Conservation (phyloP, 2,888 invertebrate species). For the Conus canariensis region DNA sequence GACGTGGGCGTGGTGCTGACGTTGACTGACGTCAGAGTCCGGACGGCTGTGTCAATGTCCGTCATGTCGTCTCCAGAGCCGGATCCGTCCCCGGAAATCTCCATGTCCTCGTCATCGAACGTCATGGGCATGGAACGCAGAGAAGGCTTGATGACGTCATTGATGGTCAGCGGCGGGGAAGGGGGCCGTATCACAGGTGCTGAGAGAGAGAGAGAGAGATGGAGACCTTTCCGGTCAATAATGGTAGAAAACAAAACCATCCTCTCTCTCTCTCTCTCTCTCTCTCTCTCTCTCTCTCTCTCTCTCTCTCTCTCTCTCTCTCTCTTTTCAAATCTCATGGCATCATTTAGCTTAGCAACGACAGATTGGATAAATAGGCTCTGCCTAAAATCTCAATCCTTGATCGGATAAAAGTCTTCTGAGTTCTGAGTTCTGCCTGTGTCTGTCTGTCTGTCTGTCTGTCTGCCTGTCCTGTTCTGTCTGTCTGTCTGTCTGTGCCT, state of each 20-base stretch:
- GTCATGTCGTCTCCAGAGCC: conserved; percentile 44
- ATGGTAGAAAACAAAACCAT: too few species aligned
- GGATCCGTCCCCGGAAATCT: conserved; percentile 47
- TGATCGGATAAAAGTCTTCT: too few species aligned
- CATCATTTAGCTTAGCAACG: too few species aligned
- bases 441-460: neutral
- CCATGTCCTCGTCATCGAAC: conserved; percentile 47
- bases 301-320: neutral
- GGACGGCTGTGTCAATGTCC: neutral
- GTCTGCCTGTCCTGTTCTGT: neutral
- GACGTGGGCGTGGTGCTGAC: neutral
- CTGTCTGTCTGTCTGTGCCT: neutral
- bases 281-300: too few species aligned
- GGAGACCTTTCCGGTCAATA: too few species aligned
- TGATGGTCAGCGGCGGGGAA: conserved; percentile 3
- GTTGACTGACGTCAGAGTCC: neutral
- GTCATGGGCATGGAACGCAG: neutral
- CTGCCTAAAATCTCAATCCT: too few species aligned
- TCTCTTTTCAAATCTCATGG: neutral
- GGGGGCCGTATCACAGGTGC: neutral
- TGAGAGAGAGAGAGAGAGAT: neutral
- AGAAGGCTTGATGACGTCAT: conserved; percentile 35
- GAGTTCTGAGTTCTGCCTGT: neutral
- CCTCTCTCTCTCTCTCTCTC: too few species aligned
- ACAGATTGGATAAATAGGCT: too few species aligned